A percentile compares a stretch with the other conserved stretches of the same genome.
Evolutionary conservation across 2,113 vertebrate genomes (phyloP).

Genomic region (Deroptyus accipitrinus): DNA sequence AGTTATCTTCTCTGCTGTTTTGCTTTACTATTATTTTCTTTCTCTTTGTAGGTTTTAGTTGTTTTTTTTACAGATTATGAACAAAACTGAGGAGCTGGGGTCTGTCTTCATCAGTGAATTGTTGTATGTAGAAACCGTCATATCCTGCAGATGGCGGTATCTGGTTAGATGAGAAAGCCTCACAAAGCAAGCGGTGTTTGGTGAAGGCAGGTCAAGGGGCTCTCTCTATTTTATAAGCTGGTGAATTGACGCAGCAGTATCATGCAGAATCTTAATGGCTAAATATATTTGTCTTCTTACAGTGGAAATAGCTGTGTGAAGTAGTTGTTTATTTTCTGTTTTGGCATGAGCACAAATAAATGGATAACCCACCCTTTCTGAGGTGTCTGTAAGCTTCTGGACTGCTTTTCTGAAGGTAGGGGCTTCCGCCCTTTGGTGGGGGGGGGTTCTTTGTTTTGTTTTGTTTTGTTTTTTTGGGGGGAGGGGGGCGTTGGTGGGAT

Average conservation of each 20-base stretch:
- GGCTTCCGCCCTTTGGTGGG: not conserved
- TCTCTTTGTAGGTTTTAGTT: not conserved
- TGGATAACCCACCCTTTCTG: not conserved
- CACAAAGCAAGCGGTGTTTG: not conserved
- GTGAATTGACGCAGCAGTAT: not conserved
- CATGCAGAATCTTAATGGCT: not conserved
- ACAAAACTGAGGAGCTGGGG: not conserved
- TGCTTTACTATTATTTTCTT: not conserved
- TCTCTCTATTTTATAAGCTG: not conserved
- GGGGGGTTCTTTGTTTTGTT: no score
- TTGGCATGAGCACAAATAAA: not conserved
- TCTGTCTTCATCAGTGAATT: not conserved
- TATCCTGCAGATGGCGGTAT: conserved; percentile 52
- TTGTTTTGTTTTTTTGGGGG: no score
- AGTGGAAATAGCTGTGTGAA: not conserved
- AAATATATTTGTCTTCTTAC: not conserved
- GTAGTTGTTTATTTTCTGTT: conserved; percentile 7
- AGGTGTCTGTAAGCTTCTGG: not conserved
- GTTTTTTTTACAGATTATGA: not conserved
- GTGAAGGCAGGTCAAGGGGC: not conserved
- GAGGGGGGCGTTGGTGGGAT: no score
- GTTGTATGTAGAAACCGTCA: not conserved
- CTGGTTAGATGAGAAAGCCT: not conserved
- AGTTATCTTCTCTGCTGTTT: not conserved
- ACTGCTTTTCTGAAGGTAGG: not conserved